Conservation (phyloP, 2,113 vertebrate species). For the Taurulus bubalis region DNA sequence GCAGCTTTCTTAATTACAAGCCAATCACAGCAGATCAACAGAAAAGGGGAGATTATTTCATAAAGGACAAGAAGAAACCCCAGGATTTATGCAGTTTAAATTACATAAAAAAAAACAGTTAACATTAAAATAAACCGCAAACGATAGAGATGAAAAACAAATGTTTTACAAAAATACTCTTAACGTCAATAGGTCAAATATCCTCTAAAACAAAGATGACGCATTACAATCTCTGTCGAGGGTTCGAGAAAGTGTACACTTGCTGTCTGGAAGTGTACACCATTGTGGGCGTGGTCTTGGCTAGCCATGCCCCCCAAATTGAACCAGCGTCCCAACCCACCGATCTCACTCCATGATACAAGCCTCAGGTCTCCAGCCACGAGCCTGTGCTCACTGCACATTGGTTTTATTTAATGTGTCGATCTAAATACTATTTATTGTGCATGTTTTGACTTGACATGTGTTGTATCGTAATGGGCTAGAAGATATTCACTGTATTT, state of each 20-base stretch:
- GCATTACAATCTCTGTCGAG: too few relatives aligned
- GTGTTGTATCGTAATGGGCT: neutral
- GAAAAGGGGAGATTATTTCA: neutral
- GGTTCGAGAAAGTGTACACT: neutral
- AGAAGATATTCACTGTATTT: neutral
- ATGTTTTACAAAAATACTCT: neutral
- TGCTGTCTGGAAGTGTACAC: neutral
- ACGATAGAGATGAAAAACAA: neutral
- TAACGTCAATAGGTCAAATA: neutral
- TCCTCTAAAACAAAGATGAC: too few relatives aligned
- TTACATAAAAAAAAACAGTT: neutral
- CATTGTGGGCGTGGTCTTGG: too few relatives aligned
- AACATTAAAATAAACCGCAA: neutral
- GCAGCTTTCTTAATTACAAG: neutral
- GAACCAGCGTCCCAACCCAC: neutral
- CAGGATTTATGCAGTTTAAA: neutral
- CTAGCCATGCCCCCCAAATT: neutral
- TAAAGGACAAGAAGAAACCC: neutral
- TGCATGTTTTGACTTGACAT: slow-evolving; percentile 15
- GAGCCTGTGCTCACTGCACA: neutral
- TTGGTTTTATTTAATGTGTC: neutral
- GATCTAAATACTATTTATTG: neutral
- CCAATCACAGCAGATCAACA: neutral
- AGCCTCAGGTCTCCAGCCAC: neutral
- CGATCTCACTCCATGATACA: neutral